Evolutionary conservation across 2,797 vertebrate genomes (phyloP), one percentile per base, ranked within the genome.

Genomic region (Myotis myotis): DNA sequence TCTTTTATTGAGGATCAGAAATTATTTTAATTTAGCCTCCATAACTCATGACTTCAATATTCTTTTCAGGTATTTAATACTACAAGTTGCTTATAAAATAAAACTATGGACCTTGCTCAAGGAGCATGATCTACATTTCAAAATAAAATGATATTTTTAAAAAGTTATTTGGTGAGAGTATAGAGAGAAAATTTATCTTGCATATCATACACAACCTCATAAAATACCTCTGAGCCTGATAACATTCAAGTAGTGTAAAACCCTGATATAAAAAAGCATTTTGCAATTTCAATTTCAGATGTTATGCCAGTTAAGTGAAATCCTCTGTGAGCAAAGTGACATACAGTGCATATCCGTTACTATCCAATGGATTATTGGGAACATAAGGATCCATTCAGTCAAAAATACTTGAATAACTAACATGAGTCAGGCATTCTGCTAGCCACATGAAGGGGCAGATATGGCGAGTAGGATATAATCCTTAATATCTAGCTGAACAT

Each of bases 1-100:
- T 68, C 16, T 78, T 95, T 80, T 79, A 80, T 60, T 96, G 84
- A 85, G 53, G 28, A 87, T 28, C 28, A 82, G 87, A 89, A 94
- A 44, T 78, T 9, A 84, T 94, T 91, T 94, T 81, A 83, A 91
- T 81, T 93, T 87, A 47, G 20, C 15, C 4, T 72, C 17, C 5
- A n/a, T 80, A 95, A 79, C 36, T 96, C 91, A 92, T 23, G 4
- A 84, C 91, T 93, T 94, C 72, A 89, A 71, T 84, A 89, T 95
- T 91, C 75, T 91, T 91, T 95, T 85, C 30, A 91, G 38, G 30
- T 15, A 93, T 87, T 81, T 91, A 76, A 95, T 53, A 89, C 62
- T 64, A 80, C 41, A 71, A 87, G 82, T 88, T 91, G 25, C 11
- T 87, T 91, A 93, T 41, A 93, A 72, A 86, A 87, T 60, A 81